Conservation (phyloP, 2,888 invertebrate species). For the Melinaea marsaeus region DNA sequence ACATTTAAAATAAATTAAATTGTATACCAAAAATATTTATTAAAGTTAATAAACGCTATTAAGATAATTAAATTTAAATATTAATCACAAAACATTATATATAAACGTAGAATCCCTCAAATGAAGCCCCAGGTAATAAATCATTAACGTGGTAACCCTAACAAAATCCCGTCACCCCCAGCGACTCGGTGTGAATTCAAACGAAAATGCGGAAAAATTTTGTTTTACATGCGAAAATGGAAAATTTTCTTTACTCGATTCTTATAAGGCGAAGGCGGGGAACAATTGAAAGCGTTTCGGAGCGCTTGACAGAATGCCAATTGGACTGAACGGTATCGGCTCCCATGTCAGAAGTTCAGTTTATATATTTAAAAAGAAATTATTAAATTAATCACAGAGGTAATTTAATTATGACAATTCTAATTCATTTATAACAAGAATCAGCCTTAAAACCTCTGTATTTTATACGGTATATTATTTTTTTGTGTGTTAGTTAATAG, state of each 20-base stretch:
- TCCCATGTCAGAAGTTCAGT: slow-evolving; percentile 37
- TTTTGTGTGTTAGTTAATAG: too few species aligned
- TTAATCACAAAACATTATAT: too few species aligned
- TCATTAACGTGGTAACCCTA: slow-evolving; percentile 44
- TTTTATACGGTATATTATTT: too few species aligned
- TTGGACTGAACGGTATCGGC: slow-evolving; percentile 47
- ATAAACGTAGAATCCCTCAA: too few species aligned
- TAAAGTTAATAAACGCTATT: too few species aligned
- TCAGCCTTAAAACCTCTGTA: too few species aligned
- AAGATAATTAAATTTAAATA: too few species aligned
- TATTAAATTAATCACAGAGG: background rate
- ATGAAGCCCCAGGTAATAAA: slow-evolving; percentile 16
- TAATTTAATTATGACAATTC: too few species aligned
- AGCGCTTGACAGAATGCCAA: slow-evolving; percentile 60
- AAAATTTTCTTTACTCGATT: slow-evolving; percentile 39
- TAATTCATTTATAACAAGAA: too few species aligned
- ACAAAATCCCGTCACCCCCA: slow-evolving; percentile 66
- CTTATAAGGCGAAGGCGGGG: slow-evolving; percentile 33
- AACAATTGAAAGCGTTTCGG: slow-evolving; percentile 44
- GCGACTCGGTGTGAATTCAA: slow-evolving; percentile 58
- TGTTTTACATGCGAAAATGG: slow-evolving; percentile 74
- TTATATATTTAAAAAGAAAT: background rate
- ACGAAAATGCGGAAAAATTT: slow-evolving; percentile 68
- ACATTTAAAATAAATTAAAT: too few species aligned
- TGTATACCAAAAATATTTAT: too few species aligned